Conservation (phyloP, 2,113 vertebrate genomes). For the Mohoua ochrocephala region DNA sequence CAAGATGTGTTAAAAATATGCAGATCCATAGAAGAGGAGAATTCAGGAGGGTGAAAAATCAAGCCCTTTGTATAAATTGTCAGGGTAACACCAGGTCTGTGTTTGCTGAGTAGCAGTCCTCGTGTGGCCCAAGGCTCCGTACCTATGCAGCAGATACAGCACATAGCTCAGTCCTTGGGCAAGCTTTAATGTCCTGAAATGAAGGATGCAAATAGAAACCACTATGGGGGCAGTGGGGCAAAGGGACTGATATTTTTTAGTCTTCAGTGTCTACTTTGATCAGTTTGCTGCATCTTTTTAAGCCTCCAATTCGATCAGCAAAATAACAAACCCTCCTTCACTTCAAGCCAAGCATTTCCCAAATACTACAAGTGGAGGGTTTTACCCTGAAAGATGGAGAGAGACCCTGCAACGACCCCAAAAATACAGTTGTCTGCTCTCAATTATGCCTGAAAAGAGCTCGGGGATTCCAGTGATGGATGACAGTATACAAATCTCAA, state of each 20-base stretch:
- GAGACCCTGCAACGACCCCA: not conserved
- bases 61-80: not conserved
- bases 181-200: not conserved
- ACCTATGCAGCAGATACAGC: rapidly evolving
- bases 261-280: not conserved
- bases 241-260: not conserved
- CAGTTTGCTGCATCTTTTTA: not conserved
- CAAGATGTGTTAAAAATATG: not conserved
- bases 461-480: not conserved
- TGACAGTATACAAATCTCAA: conserved; percentile 8
- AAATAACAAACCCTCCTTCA: not conserved
- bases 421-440: not conserved
- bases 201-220: not conserved
- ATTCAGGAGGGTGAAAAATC: not conserved
- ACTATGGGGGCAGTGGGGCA: too few species aligned
- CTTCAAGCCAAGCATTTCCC: not conserved
- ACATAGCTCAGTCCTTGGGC: not conserved
- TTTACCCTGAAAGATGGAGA: not conserved
- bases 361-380: not conserved
- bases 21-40: not conserved
- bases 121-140: not conserved
- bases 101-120: not conserved
- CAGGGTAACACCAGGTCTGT: not conserved
- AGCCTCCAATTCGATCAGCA: not conserved
- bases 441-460: not conserved